Conservation (phyloP, 1,140 invertebrate species). For the Lamellibrachia luymesi region DNA sequence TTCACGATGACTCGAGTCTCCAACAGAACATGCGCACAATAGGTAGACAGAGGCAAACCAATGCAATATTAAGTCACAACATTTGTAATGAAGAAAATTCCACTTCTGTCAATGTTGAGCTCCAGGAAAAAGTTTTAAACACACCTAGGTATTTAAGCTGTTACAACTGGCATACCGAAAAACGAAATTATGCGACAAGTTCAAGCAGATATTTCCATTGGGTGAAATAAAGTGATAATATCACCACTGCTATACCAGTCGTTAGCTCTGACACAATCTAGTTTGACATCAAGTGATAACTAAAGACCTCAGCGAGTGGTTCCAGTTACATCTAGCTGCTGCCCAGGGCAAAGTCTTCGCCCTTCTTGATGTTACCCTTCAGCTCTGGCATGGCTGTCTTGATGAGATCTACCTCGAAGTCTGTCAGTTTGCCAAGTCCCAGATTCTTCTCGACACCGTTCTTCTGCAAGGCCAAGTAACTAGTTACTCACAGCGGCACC, state of each 20-base stretch:
- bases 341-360: conserved; percentile 70
- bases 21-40: not conserved
- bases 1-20: not conserved
- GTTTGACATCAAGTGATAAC: not conserved
- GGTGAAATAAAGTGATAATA: not conserved
- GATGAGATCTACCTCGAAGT: conserved; percentile 83
- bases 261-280: not conserved
- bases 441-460: conserved; percentile 92
- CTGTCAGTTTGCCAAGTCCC: conserved; percentile 83
- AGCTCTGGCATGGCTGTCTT: conserved; percentile 90
- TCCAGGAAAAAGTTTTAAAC: not conserved
- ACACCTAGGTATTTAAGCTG: not conserved
- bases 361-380: conserved; percentile 92
- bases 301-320: not conserved
- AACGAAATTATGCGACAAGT: not conserved
- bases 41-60: not conserved
- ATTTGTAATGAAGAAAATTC: not conserved
- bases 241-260: not conserved
- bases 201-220: not conserved
- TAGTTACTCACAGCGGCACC: not conserved
- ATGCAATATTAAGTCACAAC: not conserved
- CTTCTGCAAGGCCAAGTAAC: conserved; percentile 62
- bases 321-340: not conserved
- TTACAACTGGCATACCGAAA: not conserved
- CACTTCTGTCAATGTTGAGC: not conserved